These are phyloP conservation scores for Rhingia campestris DNA, from an alignment of 2,888 invertebrate genomes.

Conservation along the genomic window DNA sequence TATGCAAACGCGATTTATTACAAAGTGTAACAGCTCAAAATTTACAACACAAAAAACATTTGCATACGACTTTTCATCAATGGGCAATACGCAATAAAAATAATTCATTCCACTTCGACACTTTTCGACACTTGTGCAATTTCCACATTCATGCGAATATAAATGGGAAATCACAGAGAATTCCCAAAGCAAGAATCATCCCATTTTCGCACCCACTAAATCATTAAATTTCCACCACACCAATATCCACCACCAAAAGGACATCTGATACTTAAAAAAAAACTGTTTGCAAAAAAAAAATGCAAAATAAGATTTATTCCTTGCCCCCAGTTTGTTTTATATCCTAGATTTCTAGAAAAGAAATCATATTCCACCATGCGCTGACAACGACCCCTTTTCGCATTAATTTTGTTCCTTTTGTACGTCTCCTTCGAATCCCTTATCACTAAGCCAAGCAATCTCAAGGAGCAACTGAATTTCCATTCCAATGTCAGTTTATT, in stretches of 20 bases:
- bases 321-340: constrained; percentile 6
- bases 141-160: constrained; percentile 10
- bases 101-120: constrained; percentile 15
- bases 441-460: constrained; percentile 42
- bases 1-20: no score
- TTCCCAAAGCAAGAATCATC: constrained; percentile 42
- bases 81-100: constrained; percentile 45
- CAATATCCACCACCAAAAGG: constrained; percentile 2
- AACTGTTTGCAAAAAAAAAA: constrained; percentile 15
- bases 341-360: constrained; percentile 25
- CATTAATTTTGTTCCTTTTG: constrained; percentile 40
- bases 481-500: constrained; percentile 66
- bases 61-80: constrained; percentile 27
- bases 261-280: constrained; percentile 32
- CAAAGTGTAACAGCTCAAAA: no score
- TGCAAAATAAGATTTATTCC: constrained; percentile 63
- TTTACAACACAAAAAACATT: constrained; percentile 27
- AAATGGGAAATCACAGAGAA: constrained; percentile 8
- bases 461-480: constrained; percentile 68
- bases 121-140: constrained; percentile 3
- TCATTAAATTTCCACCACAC: constrained; percentile 11
- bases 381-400: constrained; percentile 55
- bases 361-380: constrained; percentile 43
- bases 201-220: constrained; percentile 14
- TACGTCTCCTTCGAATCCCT: constrained; percentile 42